Evolutionary conservation across 2,113 vertebrate genomes (phyloP), one percentile per base, ranked within the genome.

Genomic region (Columba livia): DNA sequence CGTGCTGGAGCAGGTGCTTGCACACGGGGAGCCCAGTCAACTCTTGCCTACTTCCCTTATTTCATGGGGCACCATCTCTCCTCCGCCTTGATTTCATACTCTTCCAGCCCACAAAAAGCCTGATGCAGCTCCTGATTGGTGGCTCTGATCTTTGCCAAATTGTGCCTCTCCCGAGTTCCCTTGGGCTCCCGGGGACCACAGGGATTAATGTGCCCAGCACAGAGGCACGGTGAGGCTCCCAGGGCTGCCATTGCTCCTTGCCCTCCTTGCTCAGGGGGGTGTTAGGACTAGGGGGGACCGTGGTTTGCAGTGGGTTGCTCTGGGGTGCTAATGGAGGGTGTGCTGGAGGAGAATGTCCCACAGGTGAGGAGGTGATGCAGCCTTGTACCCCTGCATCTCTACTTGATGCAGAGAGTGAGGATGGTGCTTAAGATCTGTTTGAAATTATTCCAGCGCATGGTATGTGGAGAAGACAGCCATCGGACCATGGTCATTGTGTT

Each of bases 181-280:
- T 14, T 0, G 2, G 21, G 40, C 34, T 57, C 34, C 53, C 0
- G 3, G 44, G 34, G 17, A 77, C 40, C 4, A 0, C 7, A 23
- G 62, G 23, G 23, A 58, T 64, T 54, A 36, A 32, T 0, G 5
- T 67, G 40, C 25, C 38, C 1, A 1, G 16, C 21, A n/a, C 6
- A 51, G 53, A 47, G 28, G 19, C 2, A 15, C 57, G 53, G 17
- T 36, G 48, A 89, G 32, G 47, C 44, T 73, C 15, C 17, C 13
- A 10, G 21, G 36, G 66, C 48, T 83, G 32, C 40, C 9, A 3
- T 31, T 0, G 4, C 10, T 78, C 34, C 34, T 20, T 44, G 26
- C 15, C 17, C 4, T 38, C 24, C 16, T 71, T 0, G 0, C 34
- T 50, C 5, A 7, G 31, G 4, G 24, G 9, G 2, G 5, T 12